Evolutionary conservation across 35 echinoderm and acorn worm species (phyloP).

Genomic region (Lytechinus variegatus): DNA sequence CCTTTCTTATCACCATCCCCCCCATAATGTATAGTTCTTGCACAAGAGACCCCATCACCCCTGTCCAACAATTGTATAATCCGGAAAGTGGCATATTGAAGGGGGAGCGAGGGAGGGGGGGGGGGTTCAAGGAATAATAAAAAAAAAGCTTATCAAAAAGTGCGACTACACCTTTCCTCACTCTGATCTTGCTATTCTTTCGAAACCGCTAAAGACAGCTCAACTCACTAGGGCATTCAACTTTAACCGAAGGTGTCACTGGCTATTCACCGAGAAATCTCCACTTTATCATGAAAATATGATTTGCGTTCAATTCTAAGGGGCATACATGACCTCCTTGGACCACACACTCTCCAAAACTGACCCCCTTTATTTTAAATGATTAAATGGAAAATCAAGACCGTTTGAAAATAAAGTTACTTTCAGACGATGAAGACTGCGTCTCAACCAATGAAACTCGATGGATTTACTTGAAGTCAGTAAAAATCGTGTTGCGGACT

Average conservation of each 20-base stretch:
- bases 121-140: background rate
- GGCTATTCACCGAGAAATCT: background rate
- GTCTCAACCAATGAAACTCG: no score
- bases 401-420: no score
- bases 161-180: background rate
- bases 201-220: background rate
- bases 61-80: no score
- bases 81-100: no score
- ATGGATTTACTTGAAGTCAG: no score
- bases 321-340: background rate
- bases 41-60: no score
- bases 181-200: no score
- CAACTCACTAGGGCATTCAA: background rate
- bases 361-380: background rate
- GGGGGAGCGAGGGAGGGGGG: background rate
- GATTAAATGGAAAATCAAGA: background rate
- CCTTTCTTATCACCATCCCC: no score
- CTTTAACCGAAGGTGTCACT: background rate
- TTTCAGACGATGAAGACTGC: no score
- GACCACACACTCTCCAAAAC: background rate
- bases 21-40: no score
- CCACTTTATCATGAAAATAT: conserved; percentile 6
- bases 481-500: no score
- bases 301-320: background rate
- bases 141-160: background rate